Conservation (phyloP, 2,888 invertebrate genomes). For the Ametastegia equiseti region DNA sequence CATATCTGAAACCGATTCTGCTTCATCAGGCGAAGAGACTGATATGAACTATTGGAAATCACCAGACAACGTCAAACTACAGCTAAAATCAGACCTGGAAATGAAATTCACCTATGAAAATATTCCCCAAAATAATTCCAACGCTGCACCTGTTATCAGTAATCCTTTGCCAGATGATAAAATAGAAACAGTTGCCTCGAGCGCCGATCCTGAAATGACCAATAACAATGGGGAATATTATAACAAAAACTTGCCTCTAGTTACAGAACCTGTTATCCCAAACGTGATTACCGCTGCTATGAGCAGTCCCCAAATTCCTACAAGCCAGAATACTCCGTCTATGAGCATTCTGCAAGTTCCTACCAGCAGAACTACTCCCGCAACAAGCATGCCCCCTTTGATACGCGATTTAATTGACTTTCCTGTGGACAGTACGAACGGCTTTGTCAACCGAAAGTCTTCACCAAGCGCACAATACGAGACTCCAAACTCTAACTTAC, state of each 20-base stretch:
- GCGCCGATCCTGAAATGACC: not conserved
- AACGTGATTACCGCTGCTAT: not conserved
- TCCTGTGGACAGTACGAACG: not conserved
- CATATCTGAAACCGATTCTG: not conserved
- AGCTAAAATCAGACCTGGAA: not conserved
- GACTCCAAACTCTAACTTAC: not conserved
- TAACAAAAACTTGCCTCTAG: not conserved
- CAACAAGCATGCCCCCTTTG: not conserved
- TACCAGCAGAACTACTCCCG: no score
- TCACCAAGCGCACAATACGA: not conserved
- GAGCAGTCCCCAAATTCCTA: not conserved
- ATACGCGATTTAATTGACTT: not conserved
- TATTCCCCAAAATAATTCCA: not conserved
- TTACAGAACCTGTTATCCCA: not conserved
- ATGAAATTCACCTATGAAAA: not conserved
- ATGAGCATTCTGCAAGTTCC: no score
- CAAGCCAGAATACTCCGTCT: not conserved
- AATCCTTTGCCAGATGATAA: not conserved
- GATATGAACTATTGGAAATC: not conserved
- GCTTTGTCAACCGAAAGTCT: not conserved
- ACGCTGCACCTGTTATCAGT: not conserved
- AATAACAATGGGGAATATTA: constrained; percentile 32
- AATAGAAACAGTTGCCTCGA: not conserved
- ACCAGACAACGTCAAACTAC: not conserved
- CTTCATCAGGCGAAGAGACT: not conserved